Percentiles rank a stretch among this genome's conserved stretches.
Evolutionary conservation across 2,888 invertebrate genomes (phyloP).

Genomic region (Eurytoma adleriae): DNA sequence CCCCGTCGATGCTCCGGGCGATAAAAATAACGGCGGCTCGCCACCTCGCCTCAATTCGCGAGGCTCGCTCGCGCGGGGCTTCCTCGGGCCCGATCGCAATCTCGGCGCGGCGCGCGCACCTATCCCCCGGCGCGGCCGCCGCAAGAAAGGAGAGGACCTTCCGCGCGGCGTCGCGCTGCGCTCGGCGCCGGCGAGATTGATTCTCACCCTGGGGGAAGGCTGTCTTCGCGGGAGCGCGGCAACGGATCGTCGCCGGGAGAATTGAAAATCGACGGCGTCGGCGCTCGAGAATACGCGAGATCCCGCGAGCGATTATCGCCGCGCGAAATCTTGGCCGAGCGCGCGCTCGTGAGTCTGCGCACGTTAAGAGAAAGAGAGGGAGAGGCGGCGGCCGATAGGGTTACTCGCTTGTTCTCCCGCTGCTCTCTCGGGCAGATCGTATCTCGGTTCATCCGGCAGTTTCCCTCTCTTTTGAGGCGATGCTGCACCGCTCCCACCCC

Average conservation of each 20-base stretch:
- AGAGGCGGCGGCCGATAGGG: constrained; percentile 41
- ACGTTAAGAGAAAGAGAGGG: constrained; percentile 31
- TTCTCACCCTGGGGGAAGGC: constrained; percentile 54
- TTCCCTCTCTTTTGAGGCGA: constrained; percentile 37
- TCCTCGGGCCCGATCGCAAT: constrained; percentile 27
- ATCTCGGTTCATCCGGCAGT: constrained; percentile 59
- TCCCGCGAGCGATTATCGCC: constrained; percentile 64
- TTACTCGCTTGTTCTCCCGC: constrained; percentile 60
- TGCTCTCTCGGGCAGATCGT: constrained; percentile 57
- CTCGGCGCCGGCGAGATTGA: constrained; percentile 53
- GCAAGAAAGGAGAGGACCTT: neutral
- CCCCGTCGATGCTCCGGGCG: constrained; percentile 16
- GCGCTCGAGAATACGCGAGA: constrained; percentile 35
- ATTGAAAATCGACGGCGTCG: constrained; percentile 53
- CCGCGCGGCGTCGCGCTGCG: constrained; percentile 6
- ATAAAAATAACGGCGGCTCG: constrained; percentile 42
- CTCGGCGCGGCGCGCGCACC: constrained; percentile 5
- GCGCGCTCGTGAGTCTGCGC: constrained; percentile 31
- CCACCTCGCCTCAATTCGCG: constrained; percentile 10
- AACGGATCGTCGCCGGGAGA: constrained; percentile 50
- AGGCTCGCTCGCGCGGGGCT: neutral
- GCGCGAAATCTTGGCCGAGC: constrained; percentile 58
- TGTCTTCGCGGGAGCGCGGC: constrained; percentile 15
- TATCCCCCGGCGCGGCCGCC: neutral
- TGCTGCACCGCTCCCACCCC: neutral